Evolutionary conservation across 2,888 invertebrate genomes (phyloP).

Genomic region (Lissonota sp.): DNA sequence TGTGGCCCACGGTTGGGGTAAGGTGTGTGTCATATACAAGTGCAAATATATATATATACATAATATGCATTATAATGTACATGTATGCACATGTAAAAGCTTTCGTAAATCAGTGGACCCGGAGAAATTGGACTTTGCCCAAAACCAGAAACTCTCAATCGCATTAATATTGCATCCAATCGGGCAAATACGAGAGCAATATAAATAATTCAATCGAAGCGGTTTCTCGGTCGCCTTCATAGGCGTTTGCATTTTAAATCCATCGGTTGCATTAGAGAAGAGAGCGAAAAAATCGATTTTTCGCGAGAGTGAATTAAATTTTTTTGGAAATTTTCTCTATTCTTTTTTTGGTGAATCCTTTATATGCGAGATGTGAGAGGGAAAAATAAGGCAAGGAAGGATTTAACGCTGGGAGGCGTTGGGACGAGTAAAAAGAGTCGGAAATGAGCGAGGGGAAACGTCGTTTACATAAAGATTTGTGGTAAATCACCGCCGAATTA

Average conservation of each 20-base stretch:
- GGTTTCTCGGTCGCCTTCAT: slow-evolving; percentile 14
- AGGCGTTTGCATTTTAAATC: slow-evolving; percentile 17
- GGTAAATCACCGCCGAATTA: slow-evolving; percentile 55
- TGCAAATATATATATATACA: slow-evolving; percentile 24
- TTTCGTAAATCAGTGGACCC: slow-evolving; percentile 55
- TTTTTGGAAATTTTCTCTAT: too few species aligned
- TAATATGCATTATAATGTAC: background rate
- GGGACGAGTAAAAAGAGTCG: slow-evolving; percentile 5
- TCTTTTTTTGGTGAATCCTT: too few species aligned
- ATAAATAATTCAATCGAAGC: slow-evolving; percentile 52
- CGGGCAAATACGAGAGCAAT: slow-evolving; percentile 40
- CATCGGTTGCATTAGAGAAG: too few species aligned
- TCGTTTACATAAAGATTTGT: slow-evolving; percentile 53
- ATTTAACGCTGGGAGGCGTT: too few species aligned
- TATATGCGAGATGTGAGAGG: background rate
- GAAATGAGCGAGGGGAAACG: slow-evolving; percentile 46
- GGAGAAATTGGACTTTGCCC: slow-evolving; percentile 60
- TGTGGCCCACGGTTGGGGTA: too few species aligned
- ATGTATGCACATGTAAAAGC: slow-evolving; percentile 32
- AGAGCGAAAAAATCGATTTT: background rate
- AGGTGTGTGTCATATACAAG: background rate
- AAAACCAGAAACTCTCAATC: slow-evolving; percentile 56
- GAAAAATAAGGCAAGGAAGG: slow-evolving; percentile 1
- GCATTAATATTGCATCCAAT: slow-evolving; percentile 61
- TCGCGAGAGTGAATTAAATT: background rate